Base-by-base conservation (phyloP, 2,888 invertebrate species). In the Osmoderma eremita region DNA sequence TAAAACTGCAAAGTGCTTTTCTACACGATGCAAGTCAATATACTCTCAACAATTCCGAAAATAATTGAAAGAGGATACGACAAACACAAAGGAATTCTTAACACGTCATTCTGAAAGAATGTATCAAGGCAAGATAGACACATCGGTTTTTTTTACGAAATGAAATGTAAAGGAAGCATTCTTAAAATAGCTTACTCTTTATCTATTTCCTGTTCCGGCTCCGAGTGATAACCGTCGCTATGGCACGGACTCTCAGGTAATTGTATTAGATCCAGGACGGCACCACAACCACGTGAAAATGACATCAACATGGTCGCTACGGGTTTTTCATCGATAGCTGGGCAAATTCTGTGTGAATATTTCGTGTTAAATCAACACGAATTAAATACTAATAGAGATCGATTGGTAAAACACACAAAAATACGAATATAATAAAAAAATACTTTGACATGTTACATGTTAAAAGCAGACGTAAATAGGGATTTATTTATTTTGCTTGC, bases 221-320 rank as follows among this genome's bases (percentile, higher is more conserved):
- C 94, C 0, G 92, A 92, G 78, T 94, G 93, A 80, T 94, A 94
- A 13, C 93, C 93, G 73, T 94, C 93, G 77, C 92, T 92, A 74
- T 86, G 86, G 75, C 87, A 85, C 61, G 84, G 84, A 72, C 84
- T 82, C 51, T 82, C 82, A 1, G 84, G 81, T 42, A 77, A 72
- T 1, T 85, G 83, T 91, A 95, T 93, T 81, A 94, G 85, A 24
- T 91, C 88, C 72, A 95, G 83, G 12, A 94, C 91, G 65, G 90
- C 86, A 22, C 89, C 88, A 78, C 91, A 91, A 53, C 91, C 92
- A 22, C 89, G 86, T 1, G 91, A 88, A 82, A 90, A 91, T 74
- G 89, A 89, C 88, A 92, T 89, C 69, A 92, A 81, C 10, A 90
- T 84, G 0, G 91, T 88, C 0, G 92, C 92, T 73, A 88, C 88